phyloP scores from a whole-genome alignment of 1,140 invertebrate genomes.

The Magallana gigas region DNA sequence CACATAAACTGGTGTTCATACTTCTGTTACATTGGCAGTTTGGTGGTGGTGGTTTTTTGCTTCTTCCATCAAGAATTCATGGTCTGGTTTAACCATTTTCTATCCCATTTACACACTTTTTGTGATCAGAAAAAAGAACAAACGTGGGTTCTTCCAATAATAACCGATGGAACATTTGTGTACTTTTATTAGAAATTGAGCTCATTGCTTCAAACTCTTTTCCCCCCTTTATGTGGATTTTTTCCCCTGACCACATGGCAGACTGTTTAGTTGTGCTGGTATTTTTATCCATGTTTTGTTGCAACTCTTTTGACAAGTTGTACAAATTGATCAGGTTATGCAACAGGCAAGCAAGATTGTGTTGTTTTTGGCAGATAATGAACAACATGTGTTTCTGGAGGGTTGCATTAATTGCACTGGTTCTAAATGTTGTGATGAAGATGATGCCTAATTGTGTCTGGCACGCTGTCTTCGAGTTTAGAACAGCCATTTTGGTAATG shows the following conservation, averaged over 20 bases:
- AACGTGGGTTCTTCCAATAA: no score
- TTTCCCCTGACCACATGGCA: not conserved
- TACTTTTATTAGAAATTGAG: no score
- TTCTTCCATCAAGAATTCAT: not conserved
- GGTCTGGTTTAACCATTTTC: not conserved
- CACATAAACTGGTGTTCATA: not conserved
- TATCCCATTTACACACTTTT: not conserved
- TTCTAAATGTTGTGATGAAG: slow-evolving; percentile 7
- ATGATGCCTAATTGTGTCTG: not conserved
- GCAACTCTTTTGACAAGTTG: slow-evolving; percentile 29
- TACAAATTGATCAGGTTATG: slow-evolving; percentile 24
- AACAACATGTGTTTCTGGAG: slow-evolving; percentile 16
- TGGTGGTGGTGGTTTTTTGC: not conserved
- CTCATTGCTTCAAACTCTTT: no score
- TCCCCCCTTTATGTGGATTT: not conserved
- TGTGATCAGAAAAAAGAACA: not conserved
- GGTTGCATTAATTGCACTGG: slow-evolving; percentile 15
- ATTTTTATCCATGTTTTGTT: slow-evolving; percentile 15
- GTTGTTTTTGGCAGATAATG: slow-evolving; percentile 35
- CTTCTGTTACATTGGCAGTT: not conserved
- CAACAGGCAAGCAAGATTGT: not conserved
- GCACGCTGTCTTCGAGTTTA: not conserved
- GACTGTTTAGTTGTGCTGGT: not conserved
- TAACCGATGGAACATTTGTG: no score
- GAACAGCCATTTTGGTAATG: not conserved